Conservation (phyloP, 2,888 invertebrate genomes). For the Uropetala carovei region DNA sequence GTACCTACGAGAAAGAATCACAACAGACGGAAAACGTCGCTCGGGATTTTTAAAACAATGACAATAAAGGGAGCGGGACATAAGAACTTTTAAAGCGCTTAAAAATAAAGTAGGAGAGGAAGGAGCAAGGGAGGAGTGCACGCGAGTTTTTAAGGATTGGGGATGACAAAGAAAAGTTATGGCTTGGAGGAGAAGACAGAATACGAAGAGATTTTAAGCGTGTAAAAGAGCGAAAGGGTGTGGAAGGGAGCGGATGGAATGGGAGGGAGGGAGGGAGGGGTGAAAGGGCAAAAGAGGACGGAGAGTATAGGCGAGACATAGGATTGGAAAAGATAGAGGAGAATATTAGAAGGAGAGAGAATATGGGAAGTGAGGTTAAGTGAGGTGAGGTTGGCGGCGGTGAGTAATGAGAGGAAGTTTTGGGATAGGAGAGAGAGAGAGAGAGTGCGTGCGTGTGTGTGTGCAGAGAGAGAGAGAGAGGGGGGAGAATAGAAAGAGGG, state of each 20-base stretch:
- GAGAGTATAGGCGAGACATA: neutral
- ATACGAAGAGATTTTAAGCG: neutral
- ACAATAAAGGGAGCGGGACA: neutral
- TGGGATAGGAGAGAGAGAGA: too few relatives aligned
- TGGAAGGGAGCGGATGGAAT: neutral
- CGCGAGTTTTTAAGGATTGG: neutral
- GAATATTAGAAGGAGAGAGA: neutral
- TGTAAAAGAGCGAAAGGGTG: neutral
- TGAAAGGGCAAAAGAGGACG: neutral
- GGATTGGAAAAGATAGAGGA: neutral
- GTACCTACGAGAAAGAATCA: neutral
- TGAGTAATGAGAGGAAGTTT: too few relatives aligned
- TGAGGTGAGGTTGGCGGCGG: too few relatives aligned
- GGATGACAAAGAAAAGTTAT: conserved; percentile 5
- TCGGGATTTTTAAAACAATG: too few relatives aligned
- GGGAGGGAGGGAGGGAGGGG: neutral
- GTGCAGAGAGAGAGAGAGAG: too few relatives aligned
- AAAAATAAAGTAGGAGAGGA: neutral
- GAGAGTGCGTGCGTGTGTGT: too few relatives aligned
- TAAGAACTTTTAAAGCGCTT: neutral
- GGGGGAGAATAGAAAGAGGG: too few relatives aligned
- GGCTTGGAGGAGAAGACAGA: neutral
- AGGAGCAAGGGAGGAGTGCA: neutral
- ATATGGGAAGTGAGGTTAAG: neutral
- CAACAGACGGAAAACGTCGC: too few relatives aligned